Evolutionary conservation across 2,888 invertebrate genomes (phyloP), one percentile per base, ranked within the genome.

Genomic region (Lepidonotus clava): DNA sequence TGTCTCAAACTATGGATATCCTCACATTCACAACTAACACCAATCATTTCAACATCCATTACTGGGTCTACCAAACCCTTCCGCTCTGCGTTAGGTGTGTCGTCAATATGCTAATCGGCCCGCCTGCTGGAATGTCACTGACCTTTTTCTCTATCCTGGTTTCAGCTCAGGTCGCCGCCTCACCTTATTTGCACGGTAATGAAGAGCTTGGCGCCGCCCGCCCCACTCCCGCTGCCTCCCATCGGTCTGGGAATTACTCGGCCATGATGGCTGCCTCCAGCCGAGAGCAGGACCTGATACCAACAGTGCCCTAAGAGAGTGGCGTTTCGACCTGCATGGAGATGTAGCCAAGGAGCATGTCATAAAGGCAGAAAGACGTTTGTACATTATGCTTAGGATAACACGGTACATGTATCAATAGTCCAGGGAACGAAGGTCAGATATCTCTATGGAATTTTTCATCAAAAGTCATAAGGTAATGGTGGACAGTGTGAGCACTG

Each of bases 151-250:
- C 46, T 11, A 46, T 46, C 18, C n/a, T n/a, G n/a, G n/a, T 66
- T 66, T 4, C 66, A 66, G 66, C 28, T 32, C 28, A 11, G 11
- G 66, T 14, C 66, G 66, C 28, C 2, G 32, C 2, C 32, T 32
- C 4, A 24, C 66, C 66, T 66, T 28, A 66, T 66, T 66, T 66
- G 66, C 66, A 32, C 28, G 24, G 66, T 66, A 66, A 66, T 66
- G 66, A 66, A 66, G 66, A 66, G 66, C 5, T 66, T 66, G 11
- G 11, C 28, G 66, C 32, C 28, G 32, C 14, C 66, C n/a, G 14
- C 66, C 24, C 18, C n/a, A n/a, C n/a, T n/a, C n/a, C n/a, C n/a
- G n/a, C n/a, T n/a, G n/a, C n/a, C n/a, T n/a, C n/a, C n/a, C n/a
- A n/a, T n/a, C n/a, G n/a, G n/a, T n/a, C n/a, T n/a, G n/a, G n/a